Evolutionary conservation across 2,888 invertebrate genomes (phyloP).

Genomic region (Tachina grossa): DNA sequence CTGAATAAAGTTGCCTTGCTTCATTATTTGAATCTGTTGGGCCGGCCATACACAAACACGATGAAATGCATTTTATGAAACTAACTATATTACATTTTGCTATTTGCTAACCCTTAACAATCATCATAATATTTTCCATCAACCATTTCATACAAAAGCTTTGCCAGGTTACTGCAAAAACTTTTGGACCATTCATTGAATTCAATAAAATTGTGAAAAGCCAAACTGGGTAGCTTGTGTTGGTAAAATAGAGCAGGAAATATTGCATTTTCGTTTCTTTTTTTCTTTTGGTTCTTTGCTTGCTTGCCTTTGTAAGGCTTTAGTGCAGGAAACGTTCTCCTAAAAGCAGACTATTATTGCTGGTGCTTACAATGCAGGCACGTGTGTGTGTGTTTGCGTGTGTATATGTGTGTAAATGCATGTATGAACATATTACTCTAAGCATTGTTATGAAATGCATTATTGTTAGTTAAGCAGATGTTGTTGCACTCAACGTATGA

Average conservation of each 20-base stretch:
- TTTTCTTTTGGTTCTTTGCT: background rate
- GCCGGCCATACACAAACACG: background rate
- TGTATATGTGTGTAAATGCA: background rate
- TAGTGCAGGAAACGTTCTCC: conserved; percentile 25
- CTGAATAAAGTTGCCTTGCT: background rate
- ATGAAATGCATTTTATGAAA: background rate
- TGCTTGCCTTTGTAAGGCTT: background rate
- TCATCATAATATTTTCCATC: background rate
- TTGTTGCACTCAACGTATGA: conserved; percentile 10
- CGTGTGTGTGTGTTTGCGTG: background rate
- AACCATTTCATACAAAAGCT: background rate
- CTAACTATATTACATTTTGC: background rate
- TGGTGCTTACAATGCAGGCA: conserved; percentile 9
- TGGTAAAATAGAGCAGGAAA: conserved; percentile 13
- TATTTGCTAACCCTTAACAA: background rate
- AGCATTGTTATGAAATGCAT: conserved; percentile 34
- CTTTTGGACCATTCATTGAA: conserved; percentile 22
- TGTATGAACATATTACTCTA: background rate
- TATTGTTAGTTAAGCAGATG: conserved; percentile 45
- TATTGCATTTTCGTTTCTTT: background rate
- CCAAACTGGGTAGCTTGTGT: conserved; percentile 3
- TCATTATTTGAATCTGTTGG: background rate
- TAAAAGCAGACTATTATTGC: conserved; percentile 26
- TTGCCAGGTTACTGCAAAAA: conserved; percentile 4
- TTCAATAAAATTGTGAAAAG: conserved; percentile 34